Conservation (phyloP, 1,140 invertebrate species). For the Heliconius eleuchia region DNA sequence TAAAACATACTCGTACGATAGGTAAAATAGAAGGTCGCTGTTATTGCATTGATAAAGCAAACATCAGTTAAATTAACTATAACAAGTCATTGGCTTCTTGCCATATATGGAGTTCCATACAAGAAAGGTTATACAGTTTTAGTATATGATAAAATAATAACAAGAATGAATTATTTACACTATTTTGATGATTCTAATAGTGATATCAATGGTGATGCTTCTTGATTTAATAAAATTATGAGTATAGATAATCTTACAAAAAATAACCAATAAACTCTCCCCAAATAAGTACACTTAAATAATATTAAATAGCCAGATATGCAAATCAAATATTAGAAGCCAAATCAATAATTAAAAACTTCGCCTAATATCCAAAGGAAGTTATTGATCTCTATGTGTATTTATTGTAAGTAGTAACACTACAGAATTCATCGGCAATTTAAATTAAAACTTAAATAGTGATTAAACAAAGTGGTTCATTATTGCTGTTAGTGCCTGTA, state of each 20-base stretch:
- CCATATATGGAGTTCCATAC: constrained; percentile 9
- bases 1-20: background rate
- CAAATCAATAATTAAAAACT: too few species aligned
- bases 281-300: too few species aligned
- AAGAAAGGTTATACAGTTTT: background rate
- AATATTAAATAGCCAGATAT: too few species aligned
- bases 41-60: constrained; percentile 27
- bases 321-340: too few species aligned
- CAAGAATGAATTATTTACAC: too few species aligned
- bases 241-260: too few species aligned
- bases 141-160: background rate
- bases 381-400: background rate
- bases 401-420: background rate
- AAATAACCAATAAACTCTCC: too few species aligned
- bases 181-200: too few species aligned
- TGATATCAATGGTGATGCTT: too few species aligned
- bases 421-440: background rate
- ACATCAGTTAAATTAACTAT: constrained; percentile 8
- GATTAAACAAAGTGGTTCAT: background rate
- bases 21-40: background rate
- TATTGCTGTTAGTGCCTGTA: constrained; percentile 2
- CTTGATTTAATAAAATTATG: too few species aligned
- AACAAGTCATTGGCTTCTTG: constrained; percentile 19
- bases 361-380: too few species aligned
- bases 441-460: background rate